Evolutionary conservation across 1,140 invertebrate genomes (phyloP), one percentile per base, ranked within the genome.

Genomic region (Calliphora vicina): DNA sequence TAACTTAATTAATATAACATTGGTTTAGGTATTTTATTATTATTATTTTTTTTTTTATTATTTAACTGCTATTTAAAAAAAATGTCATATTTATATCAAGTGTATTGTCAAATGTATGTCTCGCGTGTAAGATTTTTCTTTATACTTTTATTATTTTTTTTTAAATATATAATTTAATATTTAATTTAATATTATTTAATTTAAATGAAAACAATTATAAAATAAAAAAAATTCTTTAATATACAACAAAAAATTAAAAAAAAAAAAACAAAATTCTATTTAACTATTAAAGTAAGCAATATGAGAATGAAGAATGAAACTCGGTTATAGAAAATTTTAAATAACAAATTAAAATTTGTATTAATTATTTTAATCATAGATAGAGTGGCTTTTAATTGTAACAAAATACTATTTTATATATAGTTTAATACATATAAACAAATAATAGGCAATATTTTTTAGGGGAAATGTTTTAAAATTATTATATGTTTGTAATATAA

Each of bases 51-150:
- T 20, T 23, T 67, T 9, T 67, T 67, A 67, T 67, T 67, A 23
- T 67, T 23, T 67, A 67, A 67, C 61, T 67, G 17, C n/a, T 67
- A 67, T 67, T 23, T 67, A 67, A 23, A 67, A 67, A 67, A 67
- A 10, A 23, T 23, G 61, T 67, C 61, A 67, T 67, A 23, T 23
- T 43, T 20, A 43, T 78, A 43, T 78, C 74, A 78, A 78, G 74
- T 78, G 74, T 78, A 78, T 78, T 78, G 74, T 78, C 74, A 43
- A 45, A 78, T 78, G 35, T 78, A 78, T 78, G 74, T 78, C 74
- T 78, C 74, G 74, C 42, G 74, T 78, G 35, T 78, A 45, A 43
- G 26, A 23, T 25, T 45, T 78, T 78, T 25, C 9, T 78, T 78
- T 27, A 42, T 74, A 35, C 72, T 35, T 43, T 78, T 67, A 23